Evolutionary conservation across 2,888 invertebrate species (phyloP), one percentile per base, ranked within the genome.

Genomic region (Bhutanitis thaidina): DNA sequence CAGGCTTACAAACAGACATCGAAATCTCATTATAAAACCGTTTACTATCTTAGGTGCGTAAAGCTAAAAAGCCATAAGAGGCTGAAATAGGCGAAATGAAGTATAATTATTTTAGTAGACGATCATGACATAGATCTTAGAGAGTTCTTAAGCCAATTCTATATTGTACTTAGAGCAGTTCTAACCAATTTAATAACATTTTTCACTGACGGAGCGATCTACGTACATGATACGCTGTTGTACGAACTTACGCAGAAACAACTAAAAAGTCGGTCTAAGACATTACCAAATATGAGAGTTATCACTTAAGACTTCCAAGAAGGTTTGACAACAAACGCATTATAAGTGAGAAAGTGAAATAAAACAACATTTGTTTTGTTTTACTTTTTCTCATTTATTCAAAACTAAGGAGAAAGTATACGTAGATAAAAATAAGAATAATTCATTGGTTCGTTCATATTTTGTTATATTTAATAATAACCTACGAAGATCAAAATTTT

Each of bases 281-380:
- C 16, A 20, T 8, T 12, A 12, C 35, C 25, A 35, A 35, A 44
- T 9, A 8, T 13, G 14, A 25, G 8, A 36, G 14, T 34, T 34
- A 43, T 37, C 14, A n/a, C 8, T 35, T 14, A 25, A 10, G 13
- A 36, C 27, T 29, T 27, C 36, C 8, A 39, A 13, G 20, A 27
- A 29, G 3, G 9, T 12, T 29, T 15, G 7, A 34, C 13, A 3
- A 13, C 10, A 32, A 40, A 27, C 25, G 14, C n/a, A 20, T 27
- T 15, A 32, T 41, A 32, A 14, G 30, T 32, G 34, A 34, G 43
- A 43, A 43, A 43, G 43, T 41, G 14, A 27, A 14, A 44, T 36
- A 35, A 9, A 10, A 3, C 40, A 25, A n/a, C n/a, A n/a, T n/a
- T n/a, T n/a, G n/a, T n/a, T n/a, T n/a, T n/a, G n/a, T n/a, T n/a